Evolutionary conservation across 2,888 invertebrate genomes (phyloP), one percentile per base, ranked within the genome.

Genomic region (Osedax fenrisi): DNA sequence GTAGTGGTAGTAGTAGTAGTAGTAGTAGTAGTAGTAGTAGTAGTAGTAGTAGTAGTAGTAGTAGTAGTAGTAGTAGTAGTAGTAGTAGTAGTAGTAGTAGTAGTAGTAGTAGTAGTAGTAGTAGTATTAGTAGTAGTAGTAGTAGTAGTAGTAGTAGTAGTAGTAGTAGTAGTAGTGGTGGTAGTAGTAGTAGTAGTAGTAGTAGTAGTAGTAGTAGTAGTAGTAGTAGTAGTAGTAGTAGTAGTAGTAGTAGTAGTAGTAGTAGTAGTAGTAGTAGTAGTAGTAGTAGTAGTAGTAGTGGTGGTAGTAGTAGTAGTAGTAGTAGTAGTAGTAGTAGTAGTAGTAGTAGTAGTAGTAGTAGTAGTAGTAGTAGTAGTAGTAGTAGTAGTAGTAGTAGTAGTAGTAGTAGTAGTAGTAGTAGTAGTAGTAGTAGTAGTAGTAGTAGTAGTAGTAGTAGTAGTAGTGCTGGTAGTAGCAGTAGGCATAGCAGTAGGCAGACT

Each of bases 1-100:
- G 66, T 23, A 64, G 66, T n/a, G n/a, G 66, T 23, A 64, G 66
- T n/a, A 64, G 66, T 64, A 64, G 66, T n/a, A 64, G 66, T 64
- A 23, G 66, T n/a, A 64, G 66, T 64, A 64, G 66, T n/a, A 64
- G 66, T 64, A 64, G 41, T 41, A 41, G 41, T 17, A 41, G 41
- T 41, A 41, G 41, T 10, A 41, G 41, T 41, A 41, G 41, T 17
- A 41, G 41, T 41, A 41, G 41, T 17, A 41, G 41, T 41, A 41
- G 41, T 17, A 41, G 41, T 41, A 41, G 41, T 17, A 41, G 41
- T 41, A 41, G 41, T 17, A 41, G 41, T 41, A 41, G 41, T 17
- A 41, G 41, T 41, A 41, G 41, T 17, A 41, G 41, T 41, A 41
- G 41, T 17, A 41, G 41, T 41, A 41, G 41, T 17, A 41, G 41